These are phyloP conservation scores for Daboia siamensis DNA, from an alignment of 2,113 vertebrate genomes.

Conservation along the genomic window DNA sequence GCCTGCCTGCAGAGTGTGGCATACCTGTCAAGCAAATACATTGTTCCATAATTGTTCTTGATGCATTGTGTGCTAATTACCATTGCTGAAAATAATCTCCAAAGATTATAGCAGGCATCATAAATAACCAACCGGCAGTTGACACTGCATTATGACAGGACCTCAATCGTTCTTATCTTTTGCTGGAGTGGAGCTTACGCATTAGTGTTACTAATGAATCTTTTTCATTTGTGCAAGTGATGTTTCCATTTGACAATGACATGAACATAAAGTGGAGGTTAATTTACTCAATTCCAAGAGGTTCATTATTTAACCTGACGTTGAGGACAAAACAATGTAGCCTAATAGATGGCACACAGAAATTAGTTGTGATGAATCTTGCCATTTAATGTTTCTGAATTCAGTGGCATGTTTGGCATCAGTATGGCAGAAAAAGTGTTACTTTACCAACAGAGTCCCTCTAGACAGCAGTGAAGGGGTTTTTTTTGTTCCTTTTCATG, in stretches of 20 bases:
- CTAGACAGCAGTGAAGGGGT: constrained; percentile 41
- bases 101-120: constrained; percentile 79
- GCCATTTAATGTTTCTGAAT: constrained; percentile 70
- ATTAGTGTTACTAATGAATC: constrained; percentile 79
- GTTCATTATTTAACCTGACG: constrained; percentile 83
- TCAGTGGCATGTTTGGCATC: constrained; percentile 42
- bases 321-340: constrained; percentile 80
- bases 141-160: constrained; percentile 70
- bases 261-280: constrained; percentile 82
- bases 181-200: constrained; percentile 67
- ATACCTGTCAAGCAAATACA: constrained; percentile 70
- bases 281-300: constrained; percentile 77
- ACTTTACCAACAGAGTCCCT: constrained; percentile 13
- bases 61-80: constrained; percentile 77
- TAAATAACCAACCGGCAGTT: constrained; percentile 72
- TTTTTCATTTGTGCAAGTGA: constrained; percentile 77
- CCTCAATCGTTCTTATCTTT: constrained; percentile 74
- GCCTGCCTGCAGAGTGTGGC: constrained; percentile 60
- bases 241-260: constrained; percentile 84
- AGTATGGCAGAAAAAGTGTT: constrained; percentile 47
- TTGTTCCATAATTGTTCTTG: constrained; percentile 71
- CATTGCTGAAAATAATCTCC: constrained; percentile 77
- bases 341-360: constrained; percentile 79
- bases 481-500: constrained; percentile 40
- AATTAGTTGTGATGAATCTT: constrained; percentile 84